Evolutionary conservation across 2,113 vertebrate species (phyloP).

Genomic region (Canis aureus): DNA sequence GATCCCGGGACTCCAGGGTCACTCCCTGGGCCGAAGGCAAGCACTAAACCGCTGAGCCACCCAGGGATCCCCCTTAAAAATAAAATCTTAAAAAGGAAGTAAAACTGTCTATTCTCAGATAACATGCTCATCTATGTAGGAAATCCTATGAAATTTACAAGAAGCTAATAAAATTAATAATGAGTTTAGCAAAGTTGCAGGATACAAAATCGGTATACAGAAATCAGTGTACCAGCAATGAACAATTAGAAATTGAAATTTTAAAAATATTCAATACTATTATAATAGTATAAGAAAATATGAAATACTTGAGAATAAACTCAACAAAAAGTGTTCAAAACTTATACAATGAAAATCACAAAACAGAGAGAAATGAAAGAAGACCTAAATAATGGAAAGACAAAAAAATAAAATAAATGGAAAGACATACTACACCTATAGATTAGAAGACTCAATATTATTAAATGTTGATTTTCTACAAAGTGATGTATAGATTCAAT

Average conservation of each 20-base stretch:
- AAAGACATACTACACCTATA: neutral
- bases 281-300: neutral
- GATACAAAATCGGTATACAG: neutral
- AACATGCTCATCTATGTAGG: neutral
- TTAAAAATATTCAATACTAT: neutral
- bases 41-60: no score
- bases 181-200: neutral
- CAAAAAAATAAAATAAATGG: neutral
- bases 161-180: neutral
- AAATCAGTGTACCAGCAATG: neutral
- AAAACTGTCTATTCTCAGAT: neutral
- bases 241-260: slow-evolving; percentile 13
- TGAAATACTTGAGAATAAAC: slow-evolving; percentile 2
- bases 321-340: neutral
- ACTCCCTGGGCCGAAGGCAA: no score
- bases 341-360: neutral
- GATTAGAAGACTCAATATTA: neutral
- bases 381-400: neutral
- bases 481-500: neutral
- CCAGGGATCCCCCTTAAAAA: neutral
- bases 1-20: no score
- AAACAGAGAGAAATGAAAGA: neutral
- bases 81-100: neutral
- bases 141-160: neutral
- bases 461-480: neutral